These are phyloP conservation scores for Myrmecophaga tridactyla DNA, from an alignment of 2,113 vertebrate species.

Conservation along the genomic window DNA sequence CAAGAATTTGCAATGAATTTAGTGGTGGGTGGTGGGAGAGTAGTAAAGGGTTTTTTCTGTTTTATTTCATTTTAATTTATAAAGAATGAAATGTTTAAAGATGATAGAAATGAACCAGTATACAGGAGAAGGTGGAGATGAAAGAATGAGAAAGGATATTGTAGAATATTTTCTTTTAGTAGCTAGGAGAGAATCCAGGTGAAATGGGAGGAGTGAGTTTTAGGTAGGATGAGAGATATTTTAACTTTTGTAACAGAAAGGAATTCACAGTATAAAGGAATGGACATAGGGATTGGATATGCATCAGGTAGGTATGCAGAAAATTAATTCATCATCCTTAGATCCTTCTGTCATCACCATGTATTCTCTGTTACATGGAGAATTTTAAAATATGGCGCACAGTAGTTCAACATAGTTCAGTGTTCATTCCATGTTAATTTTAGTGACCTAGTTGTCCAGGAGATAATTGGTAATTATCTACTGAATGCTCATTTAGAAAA, in stretches of 20 bases:
- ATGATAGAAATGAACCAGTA: neutral
- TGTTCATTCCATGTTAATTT: constrained; percentile 16
- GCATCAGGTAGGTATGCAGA: neutral
- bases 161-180: neutral
- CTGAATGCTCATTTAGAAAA: neutral
- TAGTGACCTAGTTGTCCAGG: neutral
- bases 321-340: constrained; percentile 31
- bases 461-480: constrained; percentile 23
- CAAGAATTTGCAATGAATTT: neutral
- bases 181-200: neutral
- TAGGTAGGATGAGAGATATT: neutral
- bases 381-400: constrained; percentile 23
- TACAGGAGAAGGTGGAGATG: neutral
- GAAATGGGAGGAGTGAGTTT: neutral
- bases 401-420: neutral
- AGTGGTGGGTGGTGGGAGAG: neutral
- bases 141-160: neutral
- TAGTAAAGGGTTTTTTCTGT: neutral
- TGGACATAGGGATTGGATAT: neutral
- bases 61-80: neutral
- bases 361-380: neutral
- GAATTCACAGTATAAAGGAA: neutral
- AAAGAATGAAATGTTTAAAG: neutral
- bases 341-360: neutral
- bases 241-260: neutral